These are phyloP conservation scores for Platycheirus albimanus DNA, from an alignment of 2,888 invertebrate genomes.

Conservation along the genomic window DNA sequence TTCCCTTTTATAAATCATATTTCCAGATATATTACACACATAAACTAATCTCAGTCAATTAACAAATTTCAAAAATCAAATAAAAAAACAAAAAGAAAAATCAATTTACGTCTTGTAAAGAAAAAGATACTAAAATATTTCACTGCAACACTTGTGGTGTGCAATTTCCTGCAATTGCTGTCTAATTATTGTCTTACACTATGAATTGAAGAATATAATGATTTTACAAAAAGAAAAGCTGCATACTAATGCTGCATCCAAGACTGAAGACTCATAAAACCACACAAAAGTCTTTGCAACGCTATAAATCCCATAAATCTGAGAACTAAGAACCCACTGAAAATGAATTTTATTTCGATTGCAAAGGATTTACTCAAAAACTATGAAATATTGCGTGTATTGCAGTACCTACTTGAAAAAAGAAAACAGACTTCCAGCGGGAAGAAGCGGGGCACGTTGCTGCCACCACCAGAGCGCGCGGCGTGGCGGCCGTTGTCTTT, in stretches of 20 bases:
- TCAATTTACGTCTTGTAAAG: background rate
- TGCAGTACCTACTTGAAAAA: background rate
- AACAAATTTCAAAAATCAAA: background rate
- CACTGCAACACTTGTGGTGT: conserved; percentile 27
- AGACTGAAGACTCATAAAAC: background rate
- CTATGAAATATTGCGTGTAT: conserved; percentile 37
- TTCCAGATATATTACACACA: no score
- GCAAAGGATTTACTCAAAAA: conserved; percentile 27
- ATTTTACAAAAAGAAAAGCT: background rate
- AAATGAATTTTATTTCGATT: conserved; percentile 46
- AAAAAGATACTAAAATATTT: conserved; percentile 20
- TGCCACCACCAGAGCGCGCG: no score
- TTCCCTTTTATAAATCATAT: no score
- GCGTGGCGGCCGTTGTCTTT: no score
- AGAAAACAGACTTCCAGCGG: background rate
- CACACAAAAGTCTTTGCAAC: background rate
- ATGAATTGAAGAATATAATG: conserved; percentile 38
- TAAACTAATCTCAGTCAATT: no score
- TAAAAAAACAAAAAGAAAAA: background rate
- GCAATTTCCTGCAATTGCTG: conserved; percentile 57
- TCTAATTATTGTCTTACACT: conserved; percentile 55
- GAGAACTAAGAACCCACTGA: background rate
- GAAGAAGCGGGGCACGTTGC: no score
- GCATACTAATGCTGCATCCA: background rate
- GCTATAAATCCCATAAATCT: conserved; percentile 36